These are phyloP conservation scores for Ispidina lecontei DNA, from an alignment of 2,797 vertebrate species.

Conservation along the genomic window DNA sequence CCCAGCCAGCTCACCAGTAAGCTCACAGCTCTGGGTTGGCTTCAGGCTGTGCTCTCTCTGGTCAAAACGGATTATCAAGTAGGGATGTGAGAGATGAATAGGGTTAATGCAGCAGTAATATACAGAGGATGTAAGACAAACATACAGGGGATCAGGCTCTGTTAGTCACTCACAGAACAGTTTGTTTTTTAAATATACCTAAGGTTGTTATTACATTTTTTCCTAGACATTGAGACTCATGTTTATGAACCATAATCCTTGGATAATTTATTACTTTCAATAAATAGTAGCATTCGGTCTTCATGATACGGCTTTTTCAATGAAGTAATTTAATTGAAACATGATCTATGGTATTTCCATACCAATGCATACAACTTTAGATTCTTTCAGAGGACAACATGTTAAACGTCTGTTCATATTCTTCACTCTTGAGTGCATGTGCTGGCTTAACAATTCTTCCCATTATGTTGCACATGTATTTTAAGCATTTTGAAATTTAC, in stretches of 20 bases:
- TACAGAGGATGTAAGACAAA: not conserved
- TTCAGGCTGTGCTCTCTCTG: not conserved
- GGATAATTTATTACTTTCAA: conserved; percentile 44
- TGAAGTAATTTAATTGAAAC: not conserved
- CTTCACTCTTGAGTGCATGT: not conserved
- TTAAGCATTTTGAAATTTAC: not conserved
- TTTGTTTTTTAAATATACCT: conserved; percentile 12
- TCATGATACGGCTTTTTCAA: not conserved
- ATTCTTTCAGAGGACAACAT: not conserved
- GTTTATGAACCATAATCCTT: conserved; percentile 26
- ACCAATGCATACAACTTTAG: not conserved
- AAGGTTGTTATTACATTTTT: not conserved
- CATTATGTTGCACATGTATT: not conserved
- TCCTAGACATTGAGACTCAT: not conserved
- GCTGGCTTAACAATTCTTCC: not conserved
- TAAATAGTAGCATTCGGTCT: conserved; percentile 23
- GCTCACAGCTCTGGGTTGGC: not conserved
- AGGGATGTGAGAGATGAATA: not conserved
- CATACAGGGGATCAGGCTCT: not conserved
- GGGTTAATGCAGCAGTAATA: not conserved
- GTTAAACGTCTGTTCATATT: not conserved
- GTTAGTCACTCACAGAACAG: not conserved
- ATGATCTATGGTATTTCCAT: not conserved
- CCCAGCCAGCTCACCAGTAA: not conserved
- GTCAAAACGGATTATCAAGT: not conserved